Percentiles rank a stretch among this genome's conserved stretches.
Evolutionary conservation across 2,888 invertebrate genomes (phyloP).

Genomic region (Drosophila longiperda): DNA sequence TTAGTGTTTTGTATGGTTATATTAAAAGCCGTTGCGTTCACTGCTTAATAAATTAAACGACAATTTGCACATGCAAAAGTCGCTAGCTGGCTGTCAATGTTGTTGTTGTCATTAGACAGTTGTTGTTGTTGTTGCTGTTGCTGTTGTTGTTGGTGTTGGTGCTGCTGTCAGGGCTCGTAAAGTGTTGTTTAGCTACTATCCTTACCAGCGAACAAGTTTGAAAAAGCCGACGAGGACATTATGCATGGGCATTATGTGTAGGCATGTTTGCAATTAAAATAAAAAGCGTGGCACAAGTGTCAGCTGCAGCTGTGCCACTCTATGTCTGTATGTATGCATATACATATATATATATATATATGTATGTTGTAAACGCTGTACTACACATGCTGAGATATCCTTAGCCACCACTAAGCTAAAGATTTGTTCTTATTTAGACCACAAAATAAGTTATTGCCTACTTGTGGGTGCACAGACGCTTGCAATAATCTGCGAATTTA

Average conservation of each 20-base stretch:
- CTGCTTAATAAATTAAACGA: slow-evolving; percentile 78
- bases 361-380: not conserved
- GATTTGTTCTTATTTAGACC: slow-evolving; percentile 28
- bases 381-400: slow-evolving; percentile 8
- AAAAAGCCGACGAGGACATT: slow-evolving; percentile 54
- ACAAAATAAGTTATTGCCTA: slow-evolving; percentile 75
- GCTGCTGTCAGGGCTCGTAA: slow-evolving; percentile 54
- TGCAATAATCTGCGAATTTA: slow-evolving; percentile 69
- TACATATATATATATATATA: not conserved
- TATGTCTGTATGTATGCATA: not conserved
- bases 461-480: slow-evolving; percentile 61
- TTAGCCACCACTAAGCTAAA: slow-evolving; percentile 17
- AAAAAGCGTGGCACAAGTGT: slow-evolving; percentile 67
- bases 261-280: slow-evolving; percentile 74
- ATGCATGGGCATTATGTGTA: slow-evolving; percentile 55
- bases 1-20: slow-evolving; percentile 76
- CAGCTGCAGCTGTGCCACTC: slow-evolving; percentile 36
- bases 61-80: slow-evolving; percentile 72
- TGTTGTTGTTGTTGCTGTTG: slow-evolving; percentile 24
- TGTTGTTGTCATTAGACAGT: slow-evolving; percentile 56
- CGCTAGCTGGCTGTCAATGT: slow-evolving; percentile 44
- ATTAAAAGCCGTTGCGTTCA: slow-evolving; percentile 67
- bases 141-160: slow-evolving; percentile 23
- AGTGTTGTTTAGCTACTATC: slow-evolving; percentile 54
- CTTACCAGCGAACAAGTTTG: slow-evolving; percentile 48